Conservation (phyloP, 1,140 invertebrate genomes). For the Andricus grossulariae region DNA sequence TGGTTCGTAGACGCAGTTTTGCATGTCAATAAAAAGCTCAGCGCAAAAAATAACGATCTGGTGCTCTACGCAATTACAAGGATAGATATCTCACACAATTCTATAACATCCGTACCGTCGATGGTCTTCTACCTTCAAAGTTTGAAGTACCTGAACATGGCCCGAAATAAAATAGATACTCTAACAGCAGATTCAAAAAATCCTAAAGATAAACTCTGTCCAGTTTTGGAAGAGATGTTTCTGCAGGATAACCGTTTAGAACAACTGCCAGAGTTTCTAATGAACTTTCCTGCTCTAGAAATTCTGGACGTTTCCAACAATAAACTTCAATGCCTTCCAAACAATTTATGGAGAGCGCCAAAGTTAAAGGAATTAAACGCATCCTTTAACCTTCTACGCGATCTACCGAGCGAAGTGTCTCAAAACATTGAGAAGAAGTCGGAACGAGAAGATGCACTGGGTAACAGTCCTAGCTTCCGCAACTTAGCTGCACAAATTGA, state of each 20-base stretch:
- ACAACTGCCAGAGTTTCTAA: constrained; percentile 86
- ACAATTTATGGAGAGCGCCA: constrained; percentile 92
- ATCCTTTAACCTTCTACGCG: constrained; percentile 91
- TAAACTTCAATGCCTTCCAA: constrained; percentile 90
- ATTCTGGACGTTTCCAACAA: constrained; percentile 96
- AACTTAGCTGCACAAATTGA: constrained; percentile 61
- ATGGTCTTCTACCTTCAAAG: constrained; percentile 86
- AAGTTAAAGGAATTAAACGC: constrained; percentile 93
- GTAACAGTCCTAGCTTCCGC: constrained; percentile 63
- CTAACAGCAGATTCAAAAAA: constrained; percentile 74
- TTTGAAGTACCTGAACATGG: constrained; percentile 87
- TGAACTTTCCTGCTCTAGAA: constrained; percentile 86
- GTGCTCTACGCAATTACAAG: constrained; percentile 93
- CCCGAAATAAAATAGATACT: constrained; percentile 87
- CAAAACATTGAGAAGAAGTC: constrained; percentile 63
- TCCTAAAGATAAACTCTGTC: constrained; percentile 78
- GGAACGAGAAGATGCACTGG: constrained; percentile 60
- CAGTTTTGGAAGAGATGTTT: constrained; percentile 92
- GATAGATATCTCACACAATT: constrained; percentile 95
- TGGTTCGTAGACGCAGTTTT: constrained; percentile 92
- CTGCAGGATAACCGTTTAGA: constrained; percentile 92
- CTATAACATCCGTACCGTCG: constrained; percentile 86
- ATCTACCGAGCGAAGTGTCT: constrained; percentile 81
- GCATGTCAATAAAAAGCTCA: constrained; percentile 90
- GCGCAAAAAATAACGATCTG: constrained; percentile 82